Conservation (phyloP, 2,888 invertebrate genomes). For the Stramonita haemastoma region DNA sequence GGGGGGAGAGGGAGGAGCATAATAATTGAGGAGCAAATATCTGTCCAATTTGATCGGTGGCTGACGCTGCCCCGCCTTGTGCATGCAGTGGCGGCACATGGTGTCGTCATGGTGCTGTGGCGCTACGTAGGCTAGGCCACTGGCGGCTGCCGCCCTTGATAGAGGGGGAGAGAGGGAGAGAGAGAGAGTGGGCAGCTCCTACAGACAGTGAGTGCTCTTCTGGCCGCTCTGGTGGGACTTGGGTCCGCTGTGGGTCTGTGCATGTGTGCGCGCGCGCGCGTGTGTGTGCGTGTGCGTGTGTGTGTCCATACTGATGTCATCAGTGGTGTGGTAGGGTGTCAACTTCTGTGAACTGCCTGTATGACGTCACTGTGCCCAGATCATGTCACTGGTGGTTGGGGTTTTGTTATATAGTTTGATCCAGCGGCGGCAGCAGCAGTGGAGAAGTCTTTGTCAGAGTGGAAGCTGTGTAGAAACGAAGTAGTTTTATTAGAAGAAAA, state of each 20-base stretch:
- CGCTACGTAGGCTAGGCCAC: no score
- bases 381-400: no score
- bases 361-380: no score
- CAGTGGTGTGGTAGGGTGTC: no score
- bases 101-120: no score
- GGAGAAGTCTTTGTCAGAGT: no score
- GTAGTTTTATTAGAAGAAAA: no score
- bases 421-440: no score
- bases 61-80: background rate
- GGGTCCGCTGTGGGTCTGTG: background rate
- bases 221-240: background rate
- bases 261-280: background rate
- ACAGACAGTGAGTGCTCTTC: background rate
- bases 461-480: no score
- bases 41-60: slow-evolving; percentile 32
- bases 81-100: slow-evolving; percentile 13
- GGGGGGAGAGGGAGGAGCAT: background rate
- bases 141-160: background rate
- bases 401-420: no score
- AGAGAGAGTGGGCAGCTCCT: background rate
- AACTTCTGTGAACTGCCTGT: no score
- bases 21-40: slow-evolving; percentile 34
- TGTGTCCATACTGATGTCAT: background rate
- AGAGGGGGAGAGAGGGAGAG: background rate
- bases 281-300: background rate